Evolutionary conservation across 2,888 invertebrate species (phyloP).

Genomic region (Drosophila anomalata): DNA sequence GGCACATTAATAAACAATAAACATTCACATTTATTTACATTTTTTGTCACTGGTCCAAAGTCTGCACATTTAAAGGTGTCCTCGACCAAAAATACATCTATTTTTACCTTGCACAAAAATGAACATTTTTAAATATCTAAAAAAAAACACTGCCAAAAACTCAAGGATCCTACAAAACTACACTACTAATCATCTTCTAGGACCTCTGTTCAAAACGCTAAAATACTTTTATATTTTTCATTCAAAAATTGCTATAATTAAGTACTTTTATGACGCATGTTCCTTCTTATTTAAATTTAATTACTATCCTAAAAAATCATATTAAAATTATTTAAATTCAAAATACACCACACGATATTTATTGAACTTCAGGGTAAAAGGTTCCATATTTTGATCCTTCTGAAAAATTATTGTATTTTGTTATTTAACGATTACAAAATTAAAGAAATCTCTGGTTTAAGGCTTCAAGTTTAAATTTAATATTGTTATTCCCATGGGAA

Average conservation of each 20-base stretch:
- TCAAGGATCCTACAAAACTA: no score
- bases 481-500: neutral
- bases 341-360: neutral
- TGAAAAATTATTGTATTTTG: neutral
- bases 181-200: no score
- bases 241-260: neutral
- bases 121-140: no score
- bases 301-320: neutral
- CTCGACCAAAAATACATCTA: neutral
- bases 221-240: no score
- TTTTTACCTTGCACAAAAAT: neutral
- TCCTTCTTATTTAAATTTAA: neutral
- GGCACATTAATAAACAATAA: neutral
- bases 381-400: neutral
- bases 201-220: no score
- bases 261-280: neutral
- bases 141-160: no score
- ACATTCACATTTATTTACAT: neutral
- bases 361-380: slow-evolving; percentile 2
- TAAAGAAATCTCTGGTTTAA: slow-evolving; percentile 4
- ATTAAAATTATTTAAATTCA: neutral
- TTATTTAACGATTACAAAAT: neutral
- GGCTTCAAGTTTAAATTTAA: slow-evolving; percentile 2
- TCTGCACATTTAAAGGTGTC: neutral
- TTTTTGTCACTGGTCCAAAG: neutral